Conservation (phyloP, 2,888 invertebrate genomes). For the Dysmachus trigonus region DNA sequence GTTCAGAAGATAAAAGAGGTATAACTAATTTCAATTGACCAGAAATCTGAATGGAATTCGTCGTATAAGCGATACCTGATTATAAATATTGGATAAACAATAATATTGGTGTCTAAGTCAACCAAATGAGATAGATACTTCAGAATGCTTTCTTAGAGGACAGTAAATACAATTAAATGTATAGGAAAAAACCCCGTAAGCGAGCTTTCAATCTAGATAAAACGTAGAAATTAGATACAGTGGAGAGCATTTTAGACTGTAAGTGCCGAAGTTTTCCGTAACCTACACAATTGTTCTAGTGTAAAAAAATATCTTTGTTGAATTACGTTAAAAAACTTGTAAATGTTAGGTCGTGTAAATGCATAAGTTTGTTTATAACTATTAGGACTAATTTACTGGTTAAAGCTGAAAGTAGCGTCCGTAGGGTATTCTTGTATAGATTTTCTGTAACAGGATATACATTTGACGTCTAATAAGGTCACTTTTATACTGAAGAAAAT, state of each 20-base stretch:
- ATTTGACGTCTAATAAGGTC: background rate
- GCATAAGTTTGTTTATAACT: slow-evolving; percentile 1
- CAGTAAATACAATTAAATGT: background rate
- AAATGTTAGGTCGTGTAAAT: background rate
- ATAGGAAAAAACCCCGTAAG: background rate
- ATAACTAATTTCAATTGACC: background rate
- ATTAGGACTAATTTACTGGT: background rate
- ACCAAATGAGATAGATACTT: background rate
- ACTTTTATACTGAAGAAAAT: slow-evolving; percentile 18
- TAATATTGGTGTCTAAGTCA: slow-evolving; percentile 33
- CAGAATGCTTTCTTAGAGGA: slow-evolving; percentile 12
- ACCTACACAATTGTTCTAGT: background rate
- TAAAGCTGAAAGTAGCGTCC: background rate
- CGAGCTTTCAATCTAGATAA: slow-evolving; percentile 1
- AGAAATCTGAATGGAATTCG: background rate
- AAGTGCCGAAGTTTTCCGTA: background rate
- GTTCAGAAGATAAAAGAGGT: background rate
- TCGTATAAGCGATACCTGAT: background rate
- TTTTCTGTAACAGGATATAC: background rate
- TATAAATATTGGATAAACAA: background rate
- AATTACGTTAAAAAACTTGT: slow-evolving; percentile 2
- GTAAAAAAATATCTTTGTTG: slow-evolving; percentile 11
- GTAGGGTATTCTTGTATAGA: background rate
- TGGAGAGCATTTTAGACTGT: background rate
- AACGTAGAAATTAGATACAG: background rate